phyloP scores from a whole-genome alignment of 2,888 invertebrate species.

The Ariolimax columbianus region DNA sequence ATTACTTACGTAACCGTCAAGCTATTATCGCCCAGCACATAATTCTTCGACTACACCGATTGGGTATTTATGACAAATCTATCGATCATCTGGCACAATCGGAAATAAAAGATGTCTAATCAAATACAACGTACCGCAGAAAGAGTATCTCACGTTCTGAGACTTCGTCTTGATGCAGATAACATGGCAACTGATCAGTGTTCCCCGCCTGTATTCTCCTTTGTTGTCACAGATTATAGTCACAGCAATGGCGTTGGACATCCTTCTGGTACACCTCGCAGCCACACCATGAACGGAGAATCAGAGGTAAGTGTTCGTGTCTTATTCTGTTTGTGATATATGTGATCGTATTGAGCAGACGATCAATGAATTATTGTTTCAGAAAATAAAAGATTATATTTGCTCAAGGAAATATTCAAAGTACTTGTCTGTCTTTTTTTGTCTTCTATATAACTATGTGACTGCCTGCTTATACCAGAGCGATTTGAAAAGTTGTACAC shows the following conservation, averaged over 20 bases:
- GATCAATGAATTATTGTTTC: too few species aligned
- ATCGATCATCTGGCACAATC: background rate
- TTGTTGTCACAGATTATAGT: slow-evolving; percentile 16
- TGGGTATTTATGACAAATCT: background rate
- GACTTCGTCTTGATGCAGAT: background rate
- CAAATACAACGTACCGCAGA: background rate
- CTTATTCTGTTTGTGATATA: too few species aligned
- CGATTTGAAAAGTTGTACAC: too few species aligned
- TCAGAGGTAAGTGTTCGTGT: background rate
- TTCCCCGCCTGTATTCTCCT: slow-evolving; percentile 7
- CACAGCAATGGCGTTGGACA: background rate
- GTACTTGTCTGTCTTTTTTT: too few species aligned
- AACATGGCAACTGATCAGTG: too few species aligned
- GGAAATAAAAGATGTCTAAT: background rate
- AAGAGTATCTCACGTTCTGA: background rate
- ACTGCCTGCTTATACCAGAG: too few species aligned
- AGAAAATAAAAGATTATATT: too few species aligned
- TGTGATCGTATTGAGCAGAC: too few species aligned
- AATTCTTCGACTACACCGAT: background rate
- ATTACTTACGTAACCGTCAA: too few species aligned
- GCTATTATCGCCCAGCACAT: too few species aligned
- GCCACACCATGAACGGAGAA: background rate
- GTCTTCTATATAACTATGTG: too few species aligned
- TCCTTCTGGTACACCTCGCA: background rate
- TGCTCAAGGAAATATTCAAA: too few species aligned